A percentile compares a stretch with the other conserved stretches of the same genome.
phyloP scores from a whole-genome alignment of 2,888 invertebrate genomes.

The Ormyrus labotus region DNA sequence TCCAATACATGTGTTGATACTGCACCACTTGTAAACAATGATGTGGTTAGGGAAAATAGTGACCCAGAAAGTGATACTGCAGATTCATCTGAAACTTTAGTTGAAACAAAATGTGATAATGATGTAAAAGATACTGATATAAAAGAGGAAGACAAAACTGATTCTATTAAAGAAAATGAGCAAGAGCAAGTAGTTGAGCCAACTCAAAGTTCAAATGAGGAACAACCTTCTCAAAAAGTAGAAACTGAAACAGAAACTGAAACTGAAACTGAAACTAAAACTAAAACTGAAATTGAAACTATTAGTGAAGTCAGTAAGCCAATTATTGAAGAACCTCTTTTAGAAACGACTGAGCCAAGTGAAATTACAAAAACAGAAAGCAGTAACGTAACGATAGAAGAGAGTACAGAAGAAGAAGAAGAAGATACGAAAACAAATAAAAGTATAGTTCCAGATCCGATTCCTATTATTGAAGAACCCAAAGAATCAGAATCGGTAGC shows the following conservation, averaged over 20 bases:
- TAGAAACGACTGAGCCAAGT: constrained; percentile 39
- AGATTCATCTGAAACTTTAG: constrained; percentile 14
- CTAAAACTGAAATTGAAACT: no score
- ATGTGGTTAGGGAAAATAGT: constrained; percentile 15
- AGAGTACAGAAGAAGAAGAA: constrained; percentile 63
- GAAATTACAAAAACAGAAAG: constrained; percentile 8
- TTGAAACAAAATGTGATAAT: constrained; percentile 26
- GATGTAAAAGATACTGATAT: constrained; percentile 15
- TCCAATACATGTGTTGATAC: constrained; percentile 9
- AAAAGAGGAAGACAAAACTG: constrained; percentile 10
- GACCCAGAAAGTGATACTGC: constrained; percentile 14
- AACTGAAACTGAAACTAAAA: no score
- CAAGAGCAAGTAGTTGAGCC: background rate
- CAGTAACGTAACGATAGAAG: constrained; percentile 62
- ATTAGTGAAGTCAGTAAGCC: constrained; percentile 48
- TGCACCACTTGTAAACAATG: constrained; percentile 2
- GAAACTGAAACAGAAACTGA: constrained; percentile 23
- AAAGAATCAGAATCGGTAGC: constrained; percentile 59
- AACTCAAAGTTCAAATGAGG: constrained; percentile 28
- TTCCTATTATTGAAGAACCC: constrained; percentile 70
- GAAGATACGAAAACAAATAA: constrained; percentile 62
- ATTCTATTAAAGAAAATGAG: constrained; percentile 13
- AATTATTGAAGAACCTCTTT: constrained; percentile 58
- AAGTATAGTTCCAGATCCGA: constrained; percentile 67
- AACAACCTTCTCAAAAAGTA: constrained; percentile 31